Evolutionary conservation across 2,113 vertebrate species (phyloP), one percentile per base, ranked within the genome.

Genomic region (Nettapus auritus): DNA sequence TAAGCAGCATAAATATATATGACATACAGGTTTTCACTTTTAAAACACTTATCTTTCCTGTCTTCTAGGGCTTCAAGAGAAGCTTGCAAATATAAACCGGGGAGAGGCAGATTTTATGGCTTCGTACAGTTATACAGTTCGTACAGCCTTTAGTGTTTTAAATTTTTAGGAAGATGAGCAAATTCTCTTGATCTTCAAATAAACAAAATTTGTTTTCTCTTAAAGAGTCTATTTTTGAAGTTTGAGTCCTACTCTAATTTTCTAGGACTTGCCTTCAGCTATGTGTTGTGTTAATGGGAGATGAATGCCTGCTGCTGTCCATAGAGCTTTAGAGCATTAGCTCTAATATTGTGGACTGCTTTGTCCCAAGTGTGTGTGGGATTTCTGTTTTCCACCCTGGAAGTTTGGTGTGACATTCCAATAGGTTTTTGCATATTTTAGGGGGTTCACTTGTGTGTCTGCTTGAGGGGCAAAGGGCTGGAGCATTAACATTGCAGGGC

Each of bases 1-100:
- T 23, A 13, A 0, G 4, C 0, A 3, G 2, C 55, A 33, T 44
- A 44, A 83, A 13, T 17, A 26, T 17, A 26, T 2, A 1, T 0
- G 12, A 2, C 26, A 71, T 8, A 20, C 17, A 33, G 20, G 7
- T 11, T 50, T 57, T 31, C 22, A 8, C 60, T 25, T 20, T 63
- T 63, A 20, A 31, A 23, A 33, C 2, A 28, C 25, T 11, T 9
- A 0, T 8, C 8, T 36, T 81, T 70, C 22, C 21, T 18, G 2
- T 33, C 21, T 55, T 55, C 25, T 55, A 3, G 16, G 2, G 4
- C 70, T 52, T 22, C 44, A 52, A 31, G n/a, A 36, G 19, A 63
- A 67, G 5, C 22, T 82, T 34, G 16, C 3, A 63, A 63, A 23
- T 11, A 3, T 21, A 29, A 50, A 8, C 10, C 36, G 6, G 1